Conservation (phyloP, 2,888 invertebrate genomes). For the Caenorhabditis sulstoni region DNA sequence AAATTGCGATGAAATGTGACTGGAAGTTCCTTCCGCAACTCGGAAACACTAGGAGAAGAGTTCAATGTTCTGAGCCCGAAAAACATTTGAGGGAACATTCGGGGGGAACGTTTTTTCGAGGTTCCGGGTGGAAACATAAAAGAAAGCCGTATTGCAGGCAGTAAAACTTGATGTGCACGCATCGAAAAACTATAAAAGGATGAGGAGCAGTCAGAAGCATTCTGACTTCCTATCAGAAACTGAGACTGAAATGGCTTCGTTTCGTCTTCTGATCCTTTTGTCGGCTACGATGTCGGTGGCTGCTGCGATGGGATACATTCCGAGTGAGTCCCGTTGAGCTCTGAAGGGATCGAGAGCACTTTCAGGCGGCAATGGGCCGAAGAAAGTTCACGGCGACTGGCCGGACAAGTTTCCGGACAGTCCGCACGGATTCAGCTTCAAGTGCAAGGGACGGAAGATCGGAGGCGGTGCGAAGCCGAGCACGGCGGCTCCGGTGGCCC, state of each 20-base stretch:
- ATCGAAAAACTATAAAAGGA: slow-evolving; percentile 36
- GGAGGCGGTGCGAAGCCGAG: neutral
- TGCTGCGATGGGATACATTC: slow-evolving; percentile 16
- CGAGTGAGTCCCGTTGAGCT: slow-evolving; percentile 17
- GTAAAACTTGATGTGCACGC: slow-evolving; percentile 43
- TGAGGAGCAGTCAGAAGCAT: slow-evolving; percentile 10
- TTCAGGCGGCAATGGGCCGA: slow-evolving; percentile 1
- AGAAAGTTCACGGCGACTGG: slow-evolving; percentile 24
- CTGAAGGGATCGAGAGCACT: neutral
- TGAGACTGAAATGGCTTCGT: no score
- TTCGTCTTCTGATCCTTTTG: slow-evolving; percentile 12
- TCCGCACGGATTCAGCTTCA: slow-evolving; percentile 32
- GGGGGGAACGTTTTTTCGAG: neutral
- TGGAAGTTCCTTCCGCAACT: no score
- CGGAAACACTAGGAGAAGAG: no score
- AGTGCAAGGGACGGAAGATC: slow-evolving; percentile 23
- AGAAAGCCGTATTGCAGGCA: slow-evolving; percentile 3
- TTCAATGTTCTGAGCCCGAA: neutral
- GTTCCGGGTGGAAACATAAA: slow-evolving; percentile 25
- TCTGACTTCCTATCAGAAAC: slow-evolving; percentile 17
- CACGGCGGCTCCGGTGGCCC: neutral
- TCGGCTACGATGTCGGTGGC: neutral
- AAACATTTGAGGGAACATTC: neutral
- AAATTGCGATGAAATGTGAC: no score
- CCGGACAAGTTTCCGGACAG: slow-evolving; percentile 24